Conservation (phyloP, 2,797 vertebrate genomes). For the Thaleichthys pacificus region DNA sequence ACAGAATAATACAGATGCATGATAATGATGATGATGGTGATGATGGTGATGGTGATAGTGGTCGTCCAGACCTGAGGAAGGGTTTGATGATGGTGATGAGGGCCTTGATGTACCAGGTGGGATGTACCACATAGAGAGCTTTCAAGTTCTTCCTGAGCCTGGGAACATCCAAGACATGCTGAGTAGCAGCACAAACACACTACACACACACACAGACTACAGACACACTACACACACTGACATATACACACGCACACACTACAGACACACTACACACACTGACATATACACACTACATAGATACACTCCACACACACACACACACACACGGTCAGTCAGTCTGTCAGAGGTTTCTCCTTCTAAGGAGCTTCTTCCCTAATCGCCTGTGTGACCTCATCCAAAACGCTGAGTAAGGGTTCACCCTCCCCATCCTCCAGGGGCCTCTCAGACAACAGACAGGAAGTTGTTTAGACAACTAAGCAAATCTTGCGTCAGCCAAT, state of each 20-base stretch:
- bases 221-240: too few relatives aligned
- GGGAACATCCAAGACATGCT: slow-evolving; percentile 11
- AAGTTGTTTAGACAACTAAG: slow-evolving; percentile 6
- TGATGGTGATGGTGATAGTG: background rate
- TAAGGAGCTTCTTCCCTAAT: background rate
- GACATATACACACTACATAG: slow-evolving; percentile 7
- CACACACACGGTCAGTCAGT: slow-evolving; percentile 5
- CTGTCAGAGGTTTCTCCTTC: background rate
- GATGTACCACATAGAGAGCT: slow-evolving; percentile 77
- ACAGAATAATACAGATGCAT: too few relatives aligned
- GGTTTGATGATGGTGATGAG: slow-evolving; percentile 79
- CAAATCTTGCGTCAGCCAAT: too few relatives aligned
- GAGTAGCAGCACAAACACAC: slow-evolving; percentile 15
- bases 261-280: slow-evolving; percentile 7
- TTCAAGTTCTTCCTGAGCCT: slow-evolving; percentile 82
- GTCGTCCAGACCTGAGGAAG: slow-evolving; percentile 79
- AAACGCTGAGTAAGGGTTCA: slow-evolving; percentile 10
- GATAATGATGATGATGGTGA: too few relatives aligned
- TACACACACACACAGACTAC: background rate
- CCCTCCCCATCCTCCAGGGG: slow-evolving; percentile 8
- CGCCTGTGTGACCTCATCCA: background rate
- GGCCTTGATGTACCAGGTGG: slow-evolving; percentile 81
- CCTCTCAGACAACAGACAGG: slow-evolving; percentile 19
- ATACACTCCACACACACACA: background rate
- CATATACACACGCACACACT: too few relatives aligned